A percentile compares a stretch with the other conserved stretches of the same genome.
phyloP scores from a whole-genome alignment of 2,113 vertebrate species.

The Urocolius indicus region DNA sequence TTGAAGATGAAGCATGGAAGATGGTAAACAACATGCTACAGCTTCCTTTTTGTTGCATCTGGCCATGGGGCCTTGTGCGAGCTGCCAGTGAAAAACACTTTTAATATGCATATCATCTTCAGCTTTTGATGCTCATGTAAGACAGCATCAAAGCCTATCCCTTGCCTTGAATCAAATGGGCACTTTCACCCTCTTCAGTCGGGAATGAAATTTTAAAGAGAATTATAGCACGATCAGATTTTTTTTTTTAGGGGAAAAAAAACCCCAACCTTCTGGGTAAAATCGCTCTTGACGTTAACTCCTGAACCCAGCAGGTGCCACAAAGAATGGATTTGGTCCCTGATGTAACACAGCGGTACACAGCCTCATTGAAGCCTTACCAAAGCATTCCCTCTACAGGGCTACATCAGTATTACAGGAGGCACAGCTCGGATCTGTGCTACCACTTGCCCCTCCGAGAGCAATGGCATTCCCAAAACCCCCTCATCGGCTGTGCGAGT shows the following conservation, averaged over 20 bases:
- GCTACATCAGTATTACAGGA: conserved; percentile 40
- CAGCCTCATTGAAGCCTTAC: conserved; percentile 43
- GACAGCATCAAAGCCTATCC: conserved; percentile 45
- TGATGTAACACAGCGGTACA: not conserved
- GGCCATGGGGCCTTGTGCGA: conserved; percentile 11
- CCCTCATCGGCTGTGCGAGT: not conserved
- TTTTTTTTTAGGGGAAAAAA: not conserved
- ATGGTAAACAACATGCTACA: not conserved
- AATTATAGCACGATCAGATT: conserved; percentile 6
- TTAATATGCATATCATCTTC: conserved; percentile 38
- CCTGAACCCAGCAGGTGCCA: conserved; percentile 10
- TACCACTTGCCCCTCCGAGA: fast-evolving
- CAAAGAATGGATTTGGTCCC: not conserved
- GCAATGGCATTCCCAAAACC: not conserved
- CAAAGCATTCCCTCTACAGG: conserved; percentile 73
- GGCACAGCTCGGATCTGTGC: not conserved
- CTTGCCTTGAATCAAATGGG: not conserved
- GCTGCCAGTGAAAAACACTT: conserved; percentile 26
- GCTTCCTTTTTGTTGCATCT: conserved; percentile 10
- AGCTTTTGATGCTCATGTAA: conserved; percentile 54
- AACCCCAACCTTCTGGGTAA: not conserved
- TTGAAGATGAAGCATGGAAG: not conserved
- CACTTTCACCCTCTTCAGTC: conserved; percentile 8
- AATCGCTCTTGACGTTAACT: not conserved
- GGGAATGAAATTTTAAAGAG: not conserved